phyloP scores from a whole-genome alignment of 2,797 vertebrate genomes.

The Phataginus tetradactyla region DNA sequence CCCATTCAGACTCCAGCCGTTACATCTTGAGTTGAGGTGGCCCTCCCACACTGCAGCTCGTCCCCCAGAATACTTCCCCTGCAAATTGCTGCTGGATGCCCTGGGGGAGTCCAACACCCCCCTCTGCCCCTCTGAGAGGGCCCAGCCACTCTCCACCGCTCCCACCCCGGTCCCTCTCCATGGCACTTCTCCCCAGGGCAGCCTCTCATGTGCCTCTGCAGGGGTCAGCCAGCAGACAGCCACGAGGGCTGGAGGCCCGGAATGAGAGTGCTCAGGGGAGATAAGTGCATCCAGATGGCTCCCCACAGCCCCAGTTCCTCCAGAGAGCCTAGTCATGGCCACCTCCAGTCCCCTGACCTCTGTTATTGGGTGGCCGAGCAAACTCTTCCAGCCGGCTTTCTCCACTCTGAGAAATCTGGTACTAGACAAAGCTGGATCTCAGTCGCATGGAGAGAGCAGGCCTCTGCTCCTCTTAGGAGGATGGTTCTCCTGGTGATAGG shows the following conservation, averaged over 20 bases:
- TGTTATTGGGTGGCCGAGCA: fast-evolving
- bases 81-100: too few relatives aligned
- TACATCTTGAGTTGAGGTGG: not conserved
- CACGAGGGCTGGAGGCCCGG: not conserved
- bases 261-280: slow-evolving; percentile 21
- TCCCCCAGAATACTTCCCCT: not conserved
- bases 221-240: not conserved
- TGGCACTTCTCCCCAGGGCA: not conserved
- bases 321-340: not conserved
- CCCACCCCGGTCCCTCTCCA: fast-evolving
- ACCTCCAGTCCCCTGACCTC: not conserved
- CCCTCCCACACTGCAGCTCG: not conserved
- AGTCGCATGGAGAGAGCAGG: fast-evolving
- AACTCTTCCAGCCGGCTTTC: fast-evolving
- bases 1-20: not conserved
- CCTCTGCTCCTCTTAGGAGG: not conserved
- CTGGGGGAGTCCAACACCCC: not conserved
- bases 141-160: fast-evolving
- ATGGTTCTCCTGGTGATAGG: not conserved
- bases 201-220: not conserved
- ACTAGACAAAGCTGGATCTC: not conserved
- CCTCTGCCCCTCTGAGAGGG: not conserved
- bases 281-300: not conserved
- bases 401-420: not conserved
- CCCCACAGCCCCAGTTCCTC: not conserved